phyloP scores from a whole-genome alignment of 2,888 invertebrate species.

The Drosophila meridionalis region DNA sequence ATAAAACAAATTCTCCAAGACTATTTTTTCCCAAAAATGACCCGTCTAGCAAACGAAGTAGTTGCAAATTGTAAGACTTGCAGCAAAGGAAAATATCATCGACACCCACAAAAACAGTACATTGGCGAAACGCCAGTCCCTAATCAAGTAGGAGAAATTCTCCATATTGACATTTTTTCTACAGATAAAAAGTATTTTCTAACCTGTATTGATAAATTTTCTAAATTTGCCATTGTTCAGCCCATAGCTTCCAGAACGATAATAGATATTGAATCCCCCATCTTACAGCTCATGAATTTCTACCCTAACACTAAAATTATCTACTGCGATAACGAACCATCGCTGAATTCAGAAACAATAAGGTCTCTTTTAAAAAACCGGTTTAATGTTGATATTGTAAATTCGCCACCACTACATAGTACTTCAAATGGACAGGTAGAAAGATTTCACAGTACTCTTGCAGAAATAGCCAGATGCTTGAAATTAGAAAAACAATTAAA shows the following conservation, averaged over 20 bases:
- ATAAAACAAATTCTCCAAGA: neutral
- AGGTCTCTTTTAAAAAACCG: slow-evolving; percentile 11
- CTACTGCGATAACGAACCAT: neutral
- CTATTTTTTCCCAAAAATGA: neutral
- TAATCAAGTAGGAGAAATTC: neutral
- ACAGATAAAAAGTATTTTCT: neutral
- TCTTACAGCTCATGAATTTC: neutral
- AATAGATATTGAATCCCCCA: neutral
- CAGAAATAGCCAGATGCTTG: slow-evolving; percentile 48
- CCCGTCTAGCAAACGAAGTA: neutral
- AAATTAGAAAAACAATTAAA: slow-evolving; percentile 31
- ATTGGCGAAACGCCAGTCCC: neutral
- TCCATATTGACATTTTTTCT: neutral
- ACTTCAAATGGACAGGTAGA: slow-evolving; percentile 27
- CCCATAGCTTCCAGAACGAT: neutral
- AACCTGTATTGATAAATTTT: neutral
- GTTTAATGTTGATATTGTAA: slow-evolving; percentile 5
- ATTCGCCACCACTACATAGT: slow-evolving; percentile 48
- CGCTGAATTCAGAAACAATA: neutral
- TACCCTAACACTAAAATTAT: neutral
- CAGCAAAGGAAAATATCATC: neutral
- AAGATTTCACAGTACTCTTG: slow-evolving; percentile 33
- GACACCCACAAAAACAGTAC: neutral
- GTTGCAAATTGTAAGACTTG: neutral
- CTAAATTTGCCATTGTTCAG: neutral